Conservation (phyloP, 2,888 invertebrate genomes). For the Scaptomyza cyrtandrae region DNA sequence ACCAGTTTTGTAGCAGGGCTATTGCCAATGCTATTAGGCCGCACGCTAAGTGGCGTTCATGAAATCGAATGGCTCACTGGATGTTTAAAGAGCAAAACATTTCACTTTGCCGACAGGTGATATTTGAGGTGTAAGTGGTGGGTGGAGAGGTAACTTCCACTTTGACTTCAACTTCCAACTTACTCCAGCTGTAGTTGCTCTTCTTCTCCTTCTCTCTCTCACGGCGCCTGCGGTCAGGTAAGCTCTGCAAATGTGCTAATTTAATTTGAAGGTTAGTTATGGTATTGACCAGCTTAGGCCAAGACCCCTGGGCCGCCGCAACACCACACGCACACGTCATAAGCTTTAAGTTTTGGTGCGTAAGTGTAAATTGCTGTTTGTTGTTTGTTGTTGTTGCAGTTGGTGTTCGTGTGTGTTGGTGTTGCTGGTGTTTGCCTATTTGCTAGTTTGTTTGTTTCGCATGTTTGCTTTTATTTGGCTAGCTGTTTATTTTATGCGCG, state of each 20-base stretch:
- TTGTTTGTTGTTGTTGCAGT: slow-evolving; percentile 44
- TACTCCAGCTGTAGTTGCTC: neutral
- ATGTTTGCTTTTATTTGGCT: slow-evolving; percentile 59
- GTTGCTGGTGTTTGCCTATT: slow-evolving; percentile 57
- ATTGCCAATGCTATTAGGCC: slow-evolving; percentile 54
- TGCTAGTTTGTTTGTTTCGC: slow-evolving; percentile 61
- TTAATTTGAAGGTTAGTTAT: slow-evolving; percentile 80
- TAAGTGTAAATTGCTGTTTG: slow-evolving; percentile 80
- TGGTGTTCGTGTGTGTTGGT: slow-evolving; percentile 44
- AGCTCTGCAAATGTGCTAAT: slow-evolving; percentile 77
- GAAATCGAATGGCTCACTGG: slow-evolving; percentile 72
- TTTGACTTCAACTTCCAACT: slow-evolving; percentile 5
- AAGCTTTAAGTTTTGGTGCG: slow-evolving; percentile 74
- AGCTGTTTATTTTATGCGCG: slow-evolving; percentile 73
- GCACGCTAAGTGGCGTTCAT: slow-evolving; percentile 78
- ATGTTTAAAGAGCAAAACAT: slow-evolving; percentile 77
- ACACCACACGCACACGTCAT: slow-evolving; percentile 62
- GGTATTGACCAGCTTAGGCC: slow-evolving; percentile 71
- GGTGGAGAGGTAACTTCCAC: slow-evolving; percentile 19
- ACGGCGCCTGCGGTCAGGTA: slow-evolving; percentile 70
- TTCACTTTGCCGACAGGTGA: slow-evolving; percentile 61
- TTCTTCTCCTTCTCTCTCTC: neutral
- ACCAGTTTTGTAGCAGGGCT: slow-evolving; percentile 25
- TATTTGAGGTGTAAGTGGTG: neutral
- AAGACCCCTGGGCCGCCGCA: slow-evolving; percentile 30